Evolutionary conservation across 1,140 invertebrate species (phyloP), one percentile per base, ranked within the genome.

Genomic region (Coptotermes formosanus): DNA sequence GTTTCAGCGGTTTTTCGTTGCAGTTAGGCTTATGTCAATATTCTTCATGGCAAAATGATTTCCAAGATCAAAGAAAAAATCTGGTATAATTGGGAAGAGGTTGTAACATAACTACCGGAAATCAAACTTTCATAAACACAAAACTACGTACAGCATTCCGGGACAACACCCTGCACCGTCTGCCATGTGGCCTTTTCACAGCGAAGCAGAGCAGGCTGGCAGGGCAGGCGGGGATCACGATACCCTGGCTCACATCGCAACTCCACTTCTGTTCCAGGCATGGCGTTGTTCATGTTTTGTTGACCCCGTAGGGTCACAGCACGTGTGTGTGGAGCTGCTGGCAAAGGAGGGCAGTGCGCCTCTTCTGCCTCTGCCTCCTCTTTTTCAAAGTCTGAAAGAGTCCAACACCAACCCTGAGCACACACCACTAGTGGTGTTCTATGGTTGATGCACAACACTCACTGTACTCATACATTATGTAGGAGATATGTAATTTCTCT

Each of bases 261-360:
- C 85, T 88, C 85, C 44, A 88, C 69, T 82, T 82, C 84, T 11
- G 88, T 87, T 4, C 88, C 88, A 9, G 82, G 75, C 16, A 84
- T 23, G 3, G 87, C 86, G 25, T 25, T 75, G 64, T 75, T 75
- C 64, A 7, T 59, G 59, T 55, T 43, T 3, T 69, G 84, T 81
- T 19, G 38, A 21, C 84, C 38, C 48, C 19, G 23, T 43, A 45
- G 48, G 23, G 83, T 30, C 48, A n/a, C 43, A 14, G 48, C 83
- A 43, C 45, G 19, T 11, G 45, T 30, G 82, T 82, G 81, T 7
- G 82, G 81, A 11, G 82, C 19, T n/a, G 43, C 44, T 4, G 25
- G 83, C 83, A 45, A 55, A 32, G 48, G 83, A 25, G 45, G 83
- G 44, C 83, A 52, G 52, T 32, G 25, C 12, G 83, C 48, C 44